Conservation (phyloP, 2,797 vertebrate genomes). For the Psittacula echo region DNA sequence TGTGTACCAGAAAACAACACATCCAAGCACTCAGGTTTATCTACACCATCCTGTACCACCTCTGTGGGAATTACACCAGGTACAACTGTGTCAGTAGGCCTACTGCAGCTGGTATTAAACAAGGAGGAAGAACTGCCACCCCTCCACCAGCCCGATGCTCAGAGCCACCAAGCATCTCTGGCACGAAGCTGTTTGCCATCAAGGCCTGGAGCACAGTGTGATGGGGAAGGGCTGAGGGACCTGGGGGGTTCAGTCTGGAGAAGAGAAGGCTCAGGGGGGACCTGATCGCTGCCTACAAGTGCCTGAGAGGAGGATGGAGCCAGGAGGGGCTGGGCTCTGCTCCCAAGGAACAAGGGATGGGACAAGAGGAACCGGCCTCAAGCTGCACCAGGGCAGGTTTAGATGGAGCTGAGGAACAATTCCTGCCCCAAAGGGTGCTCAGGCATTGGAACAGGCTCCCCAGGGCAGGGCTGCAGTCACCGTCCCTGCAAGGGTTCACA, state of each 20-base stretch:
- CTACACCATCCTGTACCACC: background rate
- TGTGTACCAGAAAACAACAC: background rate
- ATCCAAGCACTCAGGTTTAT: background rate
- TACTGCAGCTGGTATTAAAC: rapidly evolving
- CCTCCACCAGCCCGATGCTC: background rate
- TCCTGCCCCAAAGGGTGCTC: too few species aligned
- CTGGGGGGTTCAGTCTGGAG: background rate
- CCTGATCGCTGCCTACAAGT: background rate
- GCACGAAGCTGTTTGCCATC: background rate
- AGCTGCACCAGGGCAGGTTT: too few species aligned
- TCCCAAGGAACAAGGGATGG: too few species aligned
- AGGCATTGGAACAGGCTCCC: too few species aligned
- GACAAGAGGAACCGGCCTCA: too few species aligned
- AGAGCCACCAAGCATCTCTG: background rate
- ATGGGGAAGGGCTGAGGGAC: background rate
- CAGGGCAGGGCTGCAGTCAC: too few species aligned
- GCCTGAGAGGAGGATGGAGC: too few species aligned
- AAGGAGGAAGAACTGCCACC: background rate
- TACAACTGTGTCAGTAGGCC: background rate
- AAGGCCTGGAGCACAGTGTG: background rate
- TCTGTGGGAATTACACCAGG: background rate
- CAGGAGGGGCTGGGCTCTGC: too few species aligned
- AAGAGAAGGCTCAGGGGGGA: background rate
- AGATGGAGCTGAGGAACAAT: too few species aligned
- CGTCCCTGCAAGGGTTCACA: too few species aligned